Percentiles rank a stretch among this genome's conserved stretches.
Evolutionary conservation across 2,888 invertebrate genomes (phyloP).

Genomic region (Romanomermis culicivorax): DNA sequence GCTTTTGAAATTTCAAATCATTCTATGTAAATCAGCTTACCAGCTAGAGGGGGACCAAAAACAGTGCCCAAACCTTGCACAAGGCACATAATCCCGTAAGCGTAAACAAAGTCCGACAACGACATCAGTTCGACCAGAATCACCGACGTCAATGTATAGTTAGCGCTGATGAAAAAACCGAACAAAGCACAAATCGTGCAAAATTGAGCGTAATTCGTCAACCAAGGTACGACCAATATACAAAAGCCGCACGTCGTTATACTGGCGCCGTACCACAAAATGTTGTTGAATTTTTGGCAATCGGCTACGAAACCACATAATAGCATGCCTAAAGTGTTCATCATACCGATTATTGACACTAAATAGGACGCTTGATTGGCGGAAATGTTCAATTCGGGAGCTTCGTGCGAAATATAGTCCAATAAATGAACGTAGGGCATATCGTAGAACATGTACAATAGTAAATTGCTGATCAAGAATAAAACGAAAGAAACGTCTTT

Average conservation of each 20-base stretch:
- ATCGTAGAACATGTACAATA: conserved; percentile 69
- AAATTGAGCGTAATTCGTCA: conserved; percentile 13
- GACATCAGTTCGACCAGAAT: conserved; percentile 70
- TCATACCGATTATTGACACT: conserved; percentile 62
- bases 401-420: conserved; percentile 44
- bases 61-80: conserved; percentile 75
- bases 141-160: conserved; percentile 70
- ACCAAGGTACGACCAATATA: conserved; percentile 16
- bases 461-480: conserved; percentile 59
- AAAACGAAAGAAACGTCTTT: conserved; percentile 52
- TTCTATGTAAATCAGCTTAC: too few species aligned
- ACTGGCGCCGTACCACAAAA: conserved; percentile 51
- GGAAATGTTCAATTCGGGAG: conserved; percentile 38
- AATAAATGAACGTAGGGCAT: conserved; percentile 82
- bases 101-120: conserved; percentile 69
- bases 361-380: conserved; percentile 50
- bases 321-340: conserved; percentile 72
- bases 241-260: conserved; percentile 36
- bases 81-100: conserved; percentile 62
- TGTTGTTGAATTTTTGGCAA: conserved; percentile 55
- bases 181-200: conserved; percentile 41
- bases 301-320: conserved; percentile 72
- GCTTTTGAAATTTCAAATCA: too few species aligned
- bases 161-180: conserved; percentile 71
- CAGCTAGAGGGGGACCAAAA: conserved; percentile 67